phyloP scores from a whole-genome alignment of 2,888 invertebrate species.

The Limenitis arthemis region DNA sequence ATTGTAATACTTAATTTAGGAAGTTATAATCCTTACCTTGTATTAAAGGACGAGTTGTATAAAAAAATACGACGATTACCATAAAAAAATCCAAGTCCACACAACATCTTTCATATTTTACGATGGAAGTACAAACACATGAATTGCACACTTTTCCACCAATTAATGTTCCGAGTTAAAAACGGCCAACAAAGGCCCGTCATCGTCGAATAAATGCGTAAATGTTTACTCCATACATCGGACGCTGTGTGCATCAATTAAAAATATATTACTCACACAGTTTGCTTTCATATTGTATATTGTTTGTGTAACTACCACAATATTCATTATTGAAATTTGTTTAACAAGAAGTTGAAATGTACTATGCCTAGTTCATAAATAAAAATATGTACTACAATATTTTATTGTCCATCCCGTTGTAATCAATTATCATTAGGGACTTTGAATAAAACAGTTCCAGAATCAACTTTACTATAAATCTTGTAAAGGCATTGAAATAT shows the following conservation, averaged over 20 bases:
- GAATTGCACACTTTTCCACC: constrained; percentile 63
- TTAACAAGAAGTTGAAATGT: neutral
- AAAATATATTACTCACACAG: constrained; percentile 61
- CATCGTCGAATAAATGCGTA: constrained; percentile 53
- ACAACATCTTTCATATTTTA: constrained; percentile 36
- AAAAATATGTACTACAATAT: too few species aligned
- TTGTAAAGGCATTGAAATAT: too few species aligned
- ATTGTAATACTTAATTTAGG: too few species aligned
- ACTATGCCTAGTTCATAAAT: too few species aligned
- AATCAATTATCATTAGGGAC: too few species aligned
- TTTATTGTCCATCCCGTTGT: too few species aligned
- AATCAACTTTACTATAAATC: too few species aligned
- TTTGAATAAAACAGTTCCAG: too few species aligned
- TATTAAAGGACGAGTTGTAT: too few species aligned
- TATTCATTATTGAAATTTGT: constrained; percentile 1
- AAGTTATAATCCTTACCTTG: too few species aligned
- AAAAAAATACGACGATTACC: too few species aligned
- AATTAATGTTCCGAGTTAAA: constrained; percentile 61
- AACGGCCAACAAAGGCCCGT: constrained; percentile 56
- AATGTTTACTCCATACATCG: constrained; percentile 64
- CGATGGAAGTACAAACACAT: constrained; percentile 53
- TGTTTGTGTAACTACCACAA: constrained; percentile 6
- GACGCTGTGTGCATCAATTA: constrained; percentile 61
- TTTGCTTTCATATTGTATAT: constrained; percentile 31
- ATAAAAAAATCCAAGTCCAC: too few species aligned